Evolutionary conservation across 1,140 invertebrate genomes (phyloP).

Genomic region (Pantala flavescens): DNA sequence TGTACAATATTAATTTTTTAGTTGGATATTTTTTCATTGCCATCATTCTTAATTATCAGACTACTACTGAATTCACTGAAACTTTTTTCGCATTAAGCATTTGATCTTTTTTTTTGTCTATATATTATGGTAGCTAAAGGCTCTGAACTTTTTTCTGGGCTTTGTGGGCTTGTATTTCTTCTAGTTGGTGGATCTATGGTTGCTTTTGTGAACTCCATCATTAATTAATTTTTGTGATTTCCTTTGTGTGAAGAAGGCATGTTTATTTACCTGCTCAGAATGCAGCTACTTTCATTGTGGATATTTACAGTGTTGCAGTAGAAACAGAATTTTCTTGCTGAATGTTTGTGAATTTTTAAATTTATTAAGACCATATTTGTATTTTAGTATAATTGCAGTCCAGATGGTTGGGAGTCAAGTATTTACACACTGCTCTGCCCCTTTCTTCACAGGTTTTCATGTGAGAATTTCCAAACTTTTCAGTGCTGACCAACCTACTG

Average conservation of each 20-base stretch:
- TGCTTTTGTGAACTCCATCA: not conserved
- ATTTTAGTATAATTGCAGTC: slow-evolving; percentile 4
- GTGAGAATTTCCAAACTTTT: slow-evolving; percentile 3
- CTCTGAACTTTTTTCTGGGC: slow-evolving; percentile 8
- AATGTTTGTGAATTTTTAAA: not conserved
- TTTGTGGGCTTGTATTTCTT: slow-evolving; percentile 3
- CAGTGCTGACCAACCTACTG: not conserved
- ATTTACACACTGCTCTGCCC: not conserved
- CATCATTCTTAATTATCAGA: not conserved
- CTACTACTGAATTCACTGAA: not conserved
- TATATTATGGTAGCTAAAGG: not conserved
- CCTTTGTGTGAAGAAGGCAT: slow-evolving; percentile 9
- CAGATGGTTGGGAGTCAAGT: not conserved
- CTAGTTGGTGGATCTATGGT: slow-evolving; percentile 5
- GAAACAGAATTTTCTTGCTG: not conserved
- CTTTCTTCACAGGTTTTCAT: slow-evolving; percentile 9
- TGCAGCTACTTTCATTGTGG: slow-evolving; percentile 4
- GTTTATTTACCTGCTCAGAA: slow-evolving; percentile 9
- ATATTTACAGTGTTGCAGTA: not conserved
- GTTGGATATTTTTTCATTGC: not conserved
- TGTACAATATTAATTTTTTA: not conserved
- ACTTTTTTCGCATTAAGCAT: not conserved
- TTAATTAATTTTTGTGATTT: not conserved
- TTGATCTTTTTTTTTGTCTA: not conserved
- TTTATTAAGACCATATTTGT: not conserved